Evolutionary conservation across 2,797 vertebrate species (phyloP).

Genomic region (Sebastes oblongus): DNA sequence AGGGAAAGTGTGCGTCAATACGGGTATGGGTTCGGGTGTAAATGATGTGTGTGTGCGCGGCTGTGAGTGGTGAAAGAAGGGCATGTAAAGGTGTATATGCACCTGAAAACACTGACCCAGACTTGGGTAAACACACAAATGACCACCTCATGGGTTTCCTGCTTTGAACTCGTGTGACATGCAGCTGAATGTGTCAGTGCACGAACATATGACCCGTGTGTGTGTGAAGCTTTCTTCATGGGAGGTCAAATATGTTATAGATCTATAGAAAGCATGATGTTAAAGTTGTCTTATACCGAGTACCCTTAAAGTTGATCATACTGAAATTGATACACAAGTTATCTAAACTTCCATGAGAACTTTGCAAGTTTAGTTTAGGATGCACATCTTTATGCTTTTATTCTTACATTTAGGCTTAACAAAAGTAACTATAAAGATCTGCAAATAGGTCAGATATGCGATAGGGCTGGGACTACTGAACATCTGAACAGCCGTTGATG

Average conservation of each 20-base stretch:
- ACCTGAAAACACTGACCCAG: slow-evolving; percentile 70
- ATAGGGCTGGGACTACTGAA: slow-evolving; percentile 33
- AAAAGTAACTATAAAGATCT: slow-evolving; percentile 7
- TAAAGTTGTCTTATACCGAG: not conserved
- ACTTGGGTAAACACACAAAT: slow-evolving; percentile 69
- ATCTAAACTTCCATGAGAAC: not conserved
- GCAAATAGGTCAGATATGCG: slow-evolving; percentile 26
- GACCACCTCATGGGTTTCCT: slow-evolving; percentile 58
- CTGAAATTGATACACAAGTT: not conserved
- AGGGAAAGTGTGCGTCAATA: slow-evolving; percentile 63
- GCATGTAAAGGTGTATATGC: slow-evolving; percentile 61
- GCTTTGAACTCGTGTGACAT: slow-evolving; percentile 76
- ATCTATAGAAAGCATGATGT: slow-evolving; percentile 17
- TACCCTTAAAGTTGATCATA: not conserved
- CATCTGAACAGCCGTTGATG: slow-evolving; percentile 76
- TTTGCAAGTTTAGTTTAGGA: not conserved
- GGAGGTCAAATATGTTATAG: slow-evolving; percentile 57
- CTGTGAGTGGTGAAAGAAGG: slow-evolving; percentile 50
- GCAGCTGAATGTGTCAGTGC: slow-evolving; percentile 65
- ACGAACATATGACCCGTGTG: slow-evolving; percentile 60
- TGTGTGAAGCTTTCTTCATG: slow-evolving; percentile 50
- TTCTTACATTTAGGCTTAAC: not conserved
- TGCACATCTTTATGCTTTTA: not conserved
- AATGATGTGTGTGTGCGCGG: slow-evolving; percentile 49
- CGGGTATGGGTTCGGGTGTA: slow-evolving; percentile 31